Percentiles rank a stretch among this genome's conserved stretches.
Evolutionary conservation across 2,113 vertebrate species (phyloP).

Genomic region (Naja naja): DNA sequence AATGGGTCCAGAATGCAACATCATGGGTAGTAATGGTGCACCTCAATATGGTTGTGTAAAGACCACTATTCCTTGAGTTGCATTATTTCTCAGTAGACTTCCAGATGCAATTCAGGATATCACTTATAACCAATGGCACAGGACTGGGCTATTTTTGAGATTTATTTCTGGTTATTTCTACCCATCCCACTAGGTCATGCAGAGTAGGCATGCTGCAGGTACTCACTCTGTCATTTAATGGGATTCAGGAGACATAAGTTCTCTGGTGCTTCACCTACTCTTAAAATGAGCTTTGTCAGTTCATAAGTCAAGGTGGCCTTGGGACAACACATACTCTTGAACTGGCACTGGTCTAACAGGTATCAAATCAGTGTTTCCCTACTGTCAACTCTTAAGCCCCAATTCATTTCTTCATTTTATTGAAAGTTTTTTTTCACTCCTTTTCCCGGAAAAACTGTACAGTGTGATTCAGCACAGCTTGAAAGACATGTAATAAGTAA

Average conservation of each 20-base stretch:
- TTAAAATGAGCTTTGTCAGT: not conserved
- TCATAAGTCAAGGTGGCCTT: not conserved
- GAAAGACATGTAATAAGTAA: not conserved
- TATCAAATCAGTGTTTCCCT: not conserved
- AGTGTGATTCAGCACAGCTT: not conserved
- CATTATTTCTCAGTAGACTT: not conserved
- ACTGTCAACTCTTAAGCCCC: not conserved
- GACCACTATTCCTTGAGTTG: not conserved
- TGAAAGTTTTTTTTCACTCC: not conserved
- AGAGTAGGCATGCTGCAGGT: not conserved
- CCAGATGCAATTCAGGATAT: not conserved
- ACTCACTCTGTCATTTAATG: not conserved
- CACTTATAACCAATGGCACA: not conserved
- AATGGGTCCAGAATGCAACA: not conserved
- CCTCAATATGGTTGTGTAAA: not conserved
- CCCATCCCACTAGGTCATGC: not conserved
- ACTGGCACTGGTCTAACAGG: not conserved
- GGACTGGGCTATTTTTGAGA: not conserved
- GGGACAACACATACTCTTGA: not conserved
- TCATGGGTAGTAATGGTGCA: not conserved
- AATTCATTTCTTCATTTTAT: not conserved
- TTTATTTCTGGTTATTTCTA: not conserved
- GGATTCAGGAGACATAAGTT: not conserved
- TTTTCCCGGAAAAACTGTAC: not conserved
- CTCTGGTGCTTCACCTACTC: not conserved